Base-by-base conservation (phyloP, 1,140 invertebrate species). In the Euglossa dilemma region DNA sequence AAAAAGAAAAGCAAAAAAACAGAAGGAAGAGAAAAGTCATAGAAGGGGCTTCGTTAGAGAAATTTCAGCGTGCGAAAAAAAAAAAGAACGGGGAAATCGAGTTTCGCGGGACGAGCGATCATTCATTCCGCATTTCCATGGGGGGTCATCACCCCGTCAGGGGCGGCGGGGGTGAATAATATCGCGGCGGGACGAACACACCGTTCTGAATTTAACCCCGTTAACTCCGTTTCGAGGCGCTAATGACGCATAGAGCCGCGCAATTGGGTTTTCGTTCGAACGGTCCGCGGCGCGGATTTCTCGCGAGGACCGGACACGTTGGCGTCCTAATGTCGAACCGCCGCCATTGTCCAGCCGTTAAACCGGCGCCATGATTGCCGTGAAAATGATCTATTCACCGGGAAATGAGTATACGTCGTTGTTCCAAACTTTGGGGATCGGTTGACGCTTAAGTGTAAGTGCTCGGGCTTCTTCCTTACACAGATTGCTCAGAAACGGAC, bases 231-330 rank as follows among this genome's bases (percentile, higher is more conserved):
- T 93, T 91, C 91, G 91, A 89, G 18, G 87, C 90, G 90, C 85
- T 93, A 93, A 93, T 93, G 92, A 93, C 90, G 92, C 92, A 93
- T 92, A 93, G 90, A 93, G 72, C 85, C 73, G 73, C 64, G 85
- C 86, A 92, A 93, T 93, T 91, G 89, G 89, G 90, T 93, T 93
- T 92, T 80, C 91, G 84, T 79, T 67, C 75, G 74, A 87, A 89
- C 45, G 47, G 67, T 85, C 59, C 80, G 59, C 76, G 67, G 80
- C 84, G 80, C 43, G 70, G 64, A 67, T 83, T 73, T 67, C 74
- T 70, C 76, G 74, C 77, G 78, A 85, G 83, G 70, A 85, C 66
- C 6, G 25, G 25, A 25, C 47, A 12, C 64, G 47, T 69, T n/a
- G 79, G 11, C 16, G 78, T 76, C 71, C 87, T 87, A 87, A 87